phyloP scores from a whole-genome alignment of 1,140 invertebrate species.

The Rhyacophila brunnea region DNA sequence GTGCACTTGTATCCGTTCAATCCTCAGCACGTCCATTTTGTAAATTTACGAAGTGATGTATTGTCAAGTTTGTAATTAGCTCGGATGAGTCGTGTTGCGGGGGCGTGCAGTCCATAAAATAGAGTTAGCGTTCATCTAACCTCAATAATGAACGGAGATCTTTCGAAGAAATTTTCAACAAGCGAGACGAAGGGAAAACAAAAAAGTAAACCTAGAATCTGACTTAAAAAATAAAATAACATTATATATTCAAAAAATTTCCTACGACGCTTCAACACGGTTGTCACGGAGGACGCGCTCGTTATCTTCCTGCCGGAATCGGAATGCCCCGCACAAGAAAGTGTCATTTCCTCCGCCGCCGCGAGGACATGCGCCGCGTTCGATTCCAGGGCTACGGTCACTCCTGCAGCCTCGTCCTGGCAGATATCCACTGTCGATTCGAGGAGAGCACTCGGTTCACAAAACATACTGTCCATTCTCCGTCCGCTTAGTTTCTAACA shows the following conservation, averaged over 20 bases:
- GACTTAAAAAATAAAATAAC: conserved; percentile 21
- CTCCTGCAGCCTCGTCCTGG: too few species aligned
- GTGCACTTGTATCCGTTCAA: too few species aligned
- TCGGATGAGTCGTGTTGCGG: background rate
- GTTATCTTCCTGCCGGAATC: too few species aligned
- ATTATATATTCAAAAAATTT: conserved; percentile 24
- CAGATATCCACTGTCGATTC: too few species aligned
- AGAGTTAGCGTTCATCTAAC: conserved; percentile 18
- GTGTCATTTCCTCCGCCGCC: too few species aligned
- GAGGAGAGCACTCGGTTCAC: too few species aligned
- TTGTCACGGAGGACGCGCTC: conserved; percentile 10
- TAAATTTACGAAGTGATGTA: background rate
- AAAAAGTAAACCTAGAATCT: conserved; percentile 13
- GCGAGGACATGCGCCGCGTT: too few species aligned
- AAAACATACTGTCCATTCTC: too few species aligned
- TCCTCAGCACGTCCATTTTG: too few species aligned
- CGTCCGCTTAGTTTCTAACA: conserved; percentile 6
- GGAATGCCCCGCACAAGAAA: too few species aligned
- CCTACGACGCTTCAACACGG: conserved; percentile 20
- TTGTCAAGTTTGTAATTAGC: background rate
- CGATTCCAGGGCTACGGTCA: too few species aligned
- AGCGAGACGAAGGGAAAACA: background rate
- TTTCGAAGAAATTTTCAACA: background rate
- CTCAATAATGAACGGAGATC: conserved; percentile 16
- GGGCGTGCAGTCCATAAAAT: conserved; percentile 27